phyloP scores from a whole-genome alignment of 30 jellyfish, hydroid and myxozoan species.

The Hydractinia symbiolongicarpus region DNA sequence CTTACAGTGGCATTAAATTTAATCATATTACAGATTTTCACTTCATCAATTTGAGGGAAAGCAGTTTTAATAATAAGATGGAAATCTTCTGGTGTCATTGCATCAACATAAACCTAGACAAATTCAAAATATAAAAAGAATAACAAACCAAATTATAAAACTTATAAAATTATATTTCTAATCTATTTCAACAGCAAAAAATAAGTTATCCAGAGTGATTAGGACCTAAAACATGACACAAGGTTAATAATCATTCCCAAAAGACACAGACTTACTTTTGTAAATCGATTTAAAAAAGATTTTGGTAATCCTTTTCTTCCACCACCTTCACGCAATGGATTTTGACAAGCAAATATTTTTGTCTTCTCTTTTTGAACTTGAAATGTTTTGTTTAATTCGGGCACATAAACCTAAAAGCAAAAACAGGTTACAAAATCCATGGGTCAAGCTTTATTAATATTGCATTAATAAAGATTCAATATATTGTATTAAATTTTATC shows the following conservation, averaged over 20 bases:
- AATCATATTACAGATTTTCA: conserved; percentile 47
- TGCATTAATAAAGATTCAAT: not conserved
- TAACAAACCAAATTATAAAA: not conserved
- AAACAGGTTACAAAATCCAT: not conserved
- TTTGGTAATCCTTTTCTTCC: conserved; percentile 97
- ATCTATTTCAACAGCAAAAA: not conserved
- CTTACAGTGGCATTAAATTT: conserved; percentile 60
- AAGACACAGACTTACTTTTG: too few species aligned
- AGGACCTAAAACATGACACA: too few species aligned
- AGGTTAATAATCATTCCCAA: too few species aligned
- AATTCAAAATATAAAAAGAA: not conserved
- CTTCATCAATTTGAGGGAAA: conserved; percentile 40
- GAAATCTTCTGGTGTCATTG: conserved; percentile 59
- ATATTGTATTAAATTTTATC: too few species aligned
- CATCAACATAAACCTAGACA: conserved; percentile 73
- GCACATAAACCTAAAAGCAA: conserved; percentile 60
- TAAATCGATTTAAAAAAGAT: conserved; percentile 73
- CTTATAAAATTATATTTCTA: not conserved
- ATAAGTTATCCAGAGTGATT: too few species aligned
- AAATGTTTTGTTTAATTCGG: conserved; percentile 85
- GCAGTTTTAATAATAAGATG: conserved; percentile 43
- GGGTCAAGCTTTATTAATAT: not conserved
- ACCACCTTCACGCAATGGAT: conserved; percentile 93
- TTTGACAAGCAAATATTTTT: conserved; percentile 93
- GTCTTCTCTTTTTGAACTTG: conserved; percentile 59